Conservation (phyloP, 2,888 invertebrate genomes). For the Melanophora roralis region DNA sequence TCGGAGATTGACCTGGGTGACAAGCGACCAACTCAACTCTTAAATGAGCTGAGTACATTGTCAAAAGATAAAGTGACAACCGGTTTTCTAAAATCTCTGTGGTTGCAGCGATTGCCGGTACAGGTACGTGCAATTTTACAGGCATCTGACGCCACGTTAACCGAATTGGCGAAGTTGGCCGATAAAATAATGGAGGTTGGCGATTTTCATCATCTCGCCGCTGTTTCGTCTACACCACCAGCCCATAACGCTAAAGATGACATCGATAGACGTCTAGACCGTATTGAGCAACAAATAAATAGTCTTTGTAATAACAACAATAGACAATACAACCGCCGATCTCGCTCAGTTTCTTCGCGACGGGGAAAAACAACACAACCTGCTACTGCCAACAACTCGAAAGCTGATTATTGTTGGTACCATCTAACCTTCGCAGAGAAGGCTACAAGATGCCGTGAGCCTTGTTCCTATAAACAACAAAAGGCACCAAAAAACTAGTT, state of each 20-base stretch:
- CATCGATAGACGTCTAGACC: not conserved
- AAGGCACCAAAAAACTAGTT: constrained; percentile 45
- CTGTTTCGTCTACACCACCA: not conserved
- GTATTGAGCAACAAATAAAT: not conserved
- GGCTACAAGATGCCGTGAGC: constrained; percentile 45
- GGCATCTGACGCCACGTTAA: constrained; percentile 19
- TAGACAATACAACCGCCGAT: constrained; percentile 1
- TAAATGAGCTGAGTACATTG: constrained; percentile 40
- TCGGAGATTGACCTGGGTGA: constrained; percentile 59
- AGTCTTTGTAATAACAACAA: not conserved
- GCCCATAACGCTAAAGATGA: not conserved
- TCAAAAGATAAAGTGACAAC: constrained; percentile 36
- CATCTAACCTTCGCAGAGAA: constrained; percentile 22
- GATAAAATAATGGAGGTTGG: not conserved
- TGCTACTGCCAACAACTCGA: too few species aligned
- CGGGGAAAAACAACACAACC: not conserved
- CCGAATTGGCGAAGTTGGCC: not conserved
- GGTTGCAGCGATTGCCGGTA: not conserved
- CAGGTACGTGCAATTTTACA: constrained; percentile 24
- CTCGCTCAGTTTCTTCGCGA: not conserved
- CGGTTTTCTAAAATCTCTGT: constrained; percentile 22
- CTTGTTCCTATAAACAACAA: constrained; percentile 15
- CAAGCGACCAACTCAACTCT: constrained; percentile 54
- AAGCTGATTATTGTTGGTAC: constrained; percentile 39
- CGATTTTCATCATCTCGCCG: not conserved